Percentiles rank a stretch among this genome's conserved stretches.
Conservation (phyloP, 2,797 vertebrate species). For the Squalus acanthias region DNA sequence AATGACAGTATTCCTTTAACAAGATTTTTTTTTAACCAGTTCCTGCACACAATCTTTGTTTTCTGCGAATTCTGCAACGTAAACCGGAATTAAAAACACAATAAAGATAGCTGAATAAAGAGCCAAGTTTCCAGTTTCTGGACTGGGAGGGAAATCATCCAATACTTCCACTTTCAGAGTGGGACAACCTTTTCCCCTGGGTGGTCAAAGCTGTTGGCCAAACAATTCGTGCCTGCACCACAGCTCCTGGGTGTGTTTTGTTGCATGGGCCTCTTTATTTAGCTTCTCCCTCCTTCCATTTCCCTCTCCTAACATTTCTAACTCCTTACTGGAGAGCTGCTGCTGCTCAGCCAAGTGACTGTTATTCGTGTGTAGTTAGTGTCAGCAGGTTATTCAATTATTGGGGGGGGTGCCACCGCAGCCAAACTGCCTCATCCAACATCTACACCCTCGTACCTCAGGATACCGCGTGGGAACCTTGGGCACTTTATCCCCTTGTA, state of each 20-base stretch:
- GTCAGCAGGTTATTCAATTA: too few species aligned
- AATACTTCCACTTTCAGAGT: too few species aligned
- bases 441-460: too few species aligned
- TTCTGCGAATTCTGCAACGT: not conserved
- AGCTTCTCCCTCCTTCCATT: not conserved
- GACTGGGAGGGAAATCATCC: too few species aligned
- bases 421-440: too few species aligned
- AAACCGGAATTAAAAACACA: not conserved
- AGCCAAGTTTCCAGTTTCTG: too few species aligned
- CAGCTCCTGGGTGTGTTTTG: not conserved
- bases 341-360: not conserved
- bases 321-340: not conserved
- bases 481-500: too few species aligned
- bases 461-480: too few species aligned
- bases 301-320: not conserved
- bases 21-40: not conserved
- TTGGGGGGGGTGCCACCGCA: too few species aligned
- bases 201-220: not conserved
- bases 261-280: not conserved
- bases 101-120: not conserved
- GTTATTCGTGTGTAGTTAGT: too few species aligned
- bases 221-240: not conserved
- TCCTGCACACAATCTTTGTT: not conserved
- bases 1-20: not conserved
- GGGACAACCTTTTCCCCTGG: not conserved